Evolutionary conservation across 2,113 vertebrate genomes (phyloP).

Genomic region (Limnothrissa miodon): DNA sequence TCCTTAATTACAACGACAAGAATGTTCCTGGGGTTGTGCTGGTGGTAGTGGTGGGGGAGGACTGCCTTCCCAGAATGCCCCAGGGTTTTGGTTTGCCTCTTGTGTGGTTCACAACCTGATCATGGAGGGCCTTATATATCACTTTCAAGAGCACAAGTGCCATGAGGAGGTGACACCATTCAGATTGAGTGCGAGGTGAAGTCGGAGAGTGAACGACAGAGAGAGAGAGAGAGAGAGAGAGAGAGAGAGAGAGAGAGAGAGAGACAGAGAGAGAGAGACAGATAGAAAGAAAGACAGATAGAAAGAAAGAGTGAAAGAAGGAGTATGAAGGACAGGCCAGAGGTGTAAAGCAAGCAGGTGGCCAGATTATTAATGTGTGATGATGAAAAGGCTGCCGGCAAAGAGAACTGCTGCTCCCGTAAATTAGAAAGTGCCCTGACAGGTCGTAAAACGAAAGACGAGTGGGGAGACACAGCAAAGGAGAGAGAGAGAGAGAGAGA

Average conservation of each 20-base stretch:
- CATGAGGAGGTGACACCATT: neutral
- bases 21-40: neutral
- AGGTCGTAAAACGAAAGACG: conserved; percentile 35
- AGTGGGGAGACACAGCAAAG: neutral
- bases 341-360: conserved; percentile 37
- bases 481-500: neutral
- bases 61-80: neutral
- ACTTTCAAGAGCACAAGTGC: conserved; percentile 1
- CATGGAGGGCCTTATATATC: neutral
- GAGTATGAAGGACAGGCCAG: conserved; percentile 14
- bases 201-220: conserved; percentile 24
- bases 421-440: conserved; percentile 37
- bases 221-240: neutral
- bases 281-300: neutral
- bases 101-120: neutral
- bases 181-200: neutral
- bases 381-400: conserved; percentile 41
- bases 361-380: conserved; percentile 42
- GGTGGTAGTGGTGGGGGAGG: neutral
- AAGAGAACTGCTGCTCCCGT: conserved; percentile 7
- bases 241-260: conserved; percentile 14
- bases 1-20: neutral
- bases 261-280: neutral
- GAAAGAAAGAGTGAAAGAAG: neutral
- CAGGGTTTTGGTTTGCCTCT: neutral